Percentiles rank a stretch among this genome's conserved stretches.
These are phyloP conservation scores for Caenorhabditis elegans DNA, from an alignment of 1,140 invertebrate genomes.

Conservation along the genomic window WBcel235 BX284606.5:5830001-5830500, in stretches of 20 bases:
- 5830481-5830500: not conserved
- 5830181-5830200: conserved; percentile 1
- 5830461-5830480: conserved; percentile 1
- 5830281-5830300: not conserved
- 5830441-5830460: conserved; percentile 27
- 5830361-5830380: not conserved
- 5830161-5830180: not conserved
- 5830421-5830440: not conserved
- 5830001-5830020: conserved; percentile 20
- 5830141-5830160: not conserved
- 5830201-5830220: not conserved
- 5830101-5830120: not conserved
- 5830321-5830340: not conserved
- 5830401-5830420: not conserved
- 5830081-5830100: conserved; percentile 12
- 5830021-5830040: not conserved
- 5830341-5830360: not conserved
- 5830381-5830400: not conserved
- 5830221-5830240: not conserved
- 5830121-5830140: conserved; percentile 23
- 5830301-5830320: not conserved
- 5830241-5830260: not conserved
- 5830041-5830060: conserved; percentile 12
- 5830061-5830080: not conserved
- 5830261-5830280: not conserved